Conservation (phyloP, 2,797 vertebrate species). For the Limnodromus scolopaceus region DNA sequence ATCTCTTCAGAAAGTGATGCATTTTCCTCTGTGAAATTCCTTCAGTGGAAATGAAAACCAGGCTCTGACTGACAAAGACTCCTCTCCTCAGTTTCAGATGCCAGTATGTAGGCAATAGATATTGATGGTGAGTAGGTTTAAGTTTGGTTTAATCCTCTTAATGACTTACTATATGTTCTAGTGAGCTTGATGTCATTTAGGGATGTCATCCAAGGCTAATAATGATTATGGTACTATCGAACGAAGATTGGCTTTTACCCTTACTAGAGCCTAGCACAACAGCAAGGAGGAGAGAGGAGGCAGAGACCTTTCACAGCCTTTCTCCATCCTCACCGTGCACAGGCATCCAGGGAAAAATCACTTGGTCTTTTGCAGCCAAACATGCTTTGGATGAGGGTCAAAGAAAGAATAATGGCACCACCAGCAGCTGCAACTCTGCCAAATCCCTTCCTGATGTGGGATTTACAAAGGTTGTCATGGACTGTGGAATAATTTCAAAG, state of each 20-base stretch:
- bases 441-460: conserved; percentile 37
- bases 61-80: not conserved
- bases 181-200: conserved; percentile 14
- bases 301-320: not conserved
- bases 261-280: not conserved
- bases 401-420: not conserved
- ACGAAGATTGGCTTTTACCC: not conserved
- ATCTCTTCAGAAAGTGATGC: not conserved
- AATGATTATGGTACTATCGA: not conserved
- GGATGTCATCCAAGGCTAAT: conserved; percentile 26
- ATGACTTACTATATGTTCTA: conserved; percentile 22
- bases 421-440: not conserved
- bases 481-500: conserved; percentile 39
- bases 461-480: conserved; percentile 29
- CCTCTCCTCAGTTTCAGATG: not conserved
- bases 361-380: not conserved
- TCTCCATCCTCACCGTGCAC: not conserved
- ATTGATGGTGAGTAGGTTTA: not conserved
- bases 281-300: not conserved
- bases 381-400: not conserved
- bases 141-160: conserved; percentile 8
- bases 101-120: not conserved
- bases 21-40: not conserved
- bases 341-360: not conserved
- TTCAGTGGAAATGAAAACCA: not conserved